These are phyloP conservation scores for Ophioninae sp. DNA, from an alignment of 2,888 invertebrate species.

Conservation along the genomic window DNA sequence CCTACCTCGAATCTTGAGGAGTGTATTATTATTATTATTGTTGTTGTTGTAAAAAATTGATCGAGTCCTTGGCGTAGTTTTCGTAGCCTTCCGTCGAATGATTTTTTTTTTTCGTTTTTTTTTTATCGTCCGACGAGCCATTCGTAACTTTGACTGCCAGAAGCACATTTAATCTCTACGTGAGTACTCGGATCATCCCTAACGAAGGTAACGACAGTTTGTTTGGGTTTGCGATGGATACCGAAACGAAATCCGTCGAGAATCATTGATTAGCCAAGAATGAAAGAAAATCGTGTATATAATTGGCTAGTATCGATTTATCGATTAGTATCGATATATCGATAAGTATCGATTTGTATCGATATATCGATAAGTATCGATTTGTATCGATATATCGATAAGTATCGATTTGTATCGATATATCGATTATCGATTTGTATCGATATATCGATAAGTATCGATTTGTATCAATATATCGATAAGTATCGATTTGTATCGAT, in stretches of 20 bases:
- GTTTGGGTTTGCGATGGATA: background rate
- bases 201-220: background rate
- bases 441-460: no score
- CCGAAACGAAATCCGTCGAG: background rate
- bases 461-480: no score
- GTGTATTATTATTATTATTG: slow-evolving; percentile 26
- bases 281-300: background rate
- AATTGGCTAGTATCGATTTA: background rate
- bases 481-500: no score
- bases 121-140: background rate
- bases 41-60: slow-evolving; percentile 9
- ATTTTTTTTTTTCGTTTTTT: background rate
- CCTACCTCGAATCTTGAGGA: slow-evolving; percentile 62
- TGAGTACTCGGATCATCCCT: slow-evolving; percentile 5
- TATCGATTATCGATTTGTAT: no score
- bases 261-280: background rate
- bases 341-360: no score
- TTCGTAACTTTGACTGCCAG: slow-evolving; percentile 58
- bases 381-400: no score
- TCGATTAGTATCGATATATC: background rate
- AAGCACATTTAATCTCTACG: slow-evolving; percentile 52
- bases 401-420: no score
- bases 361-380: no score
- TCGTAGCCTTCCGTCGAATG: slow-evolving; percentile 4
- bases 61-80: slow-evolving; percentile 11